Base-by-base conservation (phyloP, 2,888 invertebrate species). In the Neoaliturus tenellus region DNA sequence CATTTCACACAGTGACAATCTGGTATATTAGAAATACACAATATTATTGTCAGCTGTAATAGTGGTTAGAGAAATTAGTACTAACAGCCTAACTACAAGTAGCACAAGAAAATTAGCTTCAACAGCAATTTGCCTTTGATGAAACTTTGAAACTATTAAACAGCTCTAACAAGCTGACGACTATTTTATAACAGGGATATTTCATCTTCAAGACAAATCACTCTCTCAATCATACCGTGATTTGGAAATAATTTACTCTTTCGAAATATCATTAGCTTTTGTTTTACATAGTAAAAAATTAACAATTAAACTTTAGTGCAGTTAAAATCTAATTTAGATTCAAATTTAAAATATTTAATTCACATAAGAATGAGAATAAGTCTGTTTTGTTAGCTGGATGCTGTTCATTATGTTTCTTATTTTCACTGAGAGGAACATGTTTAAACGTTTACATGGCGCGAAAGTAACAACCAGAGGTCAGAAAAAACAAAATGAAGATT, bases 121-220 rank as follows among this genome's bases (percentile, higher is more conserved):
- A 62, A 62, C 62, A 62, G 62, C 62, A 31, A 62, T 62, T 62
- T 28, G 28, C 28, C 62, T 62, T 25, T 62, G 25, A 55, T 62
- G 62, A 62, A 62, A 62, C 62, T 62, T 62, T 2, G 31, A 28
- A 62, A 62, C 31, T 6, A 62, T 62, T 62, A 31, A 62, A 62
- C 31, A 28, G 17, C 31, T 31, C 28, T 62, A 62, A 62, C 62
- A 62, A 28, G 62, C 62, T 62, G 62, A 62, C 25, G 31, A 10
- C 28, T 31, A 31, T 62, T 62, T 62, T 31, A 62, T 62, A 62
- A 28, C 31, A 62, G 10, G 10, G 12, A 48, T 48, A 48, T 14
- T 48, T 48, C 17, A 51, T 51, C 10, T 10, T 51, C 44, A 44
- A 12, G 39, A 39, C 12, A 4, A 44, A 44, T 44, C 4, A 14